These are phyloP conservation scores for Cyanoderma ruficeps DNA, from an alignment of 2,113 vertebrate genomes.

Conservation along the genomic window DNA sequence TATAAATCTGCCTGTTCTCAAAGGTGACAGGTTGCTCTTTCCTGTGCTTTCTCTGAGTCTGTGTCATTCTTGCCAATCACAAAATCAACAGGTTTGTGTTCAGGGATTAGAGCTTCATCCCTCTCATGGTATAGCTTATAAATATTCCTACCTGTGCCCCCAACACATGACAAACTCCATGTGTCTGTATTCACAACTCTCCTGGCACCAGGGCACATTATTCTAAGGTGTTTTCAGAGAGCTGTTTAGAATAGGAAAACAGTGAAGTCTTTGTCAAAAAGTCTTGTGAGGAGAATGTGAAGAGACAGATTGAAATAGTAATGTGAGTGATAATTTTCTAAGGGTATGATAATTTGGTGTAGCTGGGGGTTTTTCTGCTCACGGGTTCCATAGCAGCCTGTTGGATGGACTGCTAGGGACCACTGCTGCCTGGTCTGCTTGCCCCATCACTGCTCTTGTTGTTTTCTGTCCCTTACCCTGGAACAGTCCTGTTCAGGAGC, in stretches of 20 bases:
- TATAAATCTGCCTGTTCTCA: not conserved
- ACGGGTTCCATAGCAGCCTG: not conserved
- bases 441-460: not conserved
- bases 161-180: not conserved
- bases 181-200: not conserved
- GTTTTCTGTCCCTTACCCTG: not conserved
- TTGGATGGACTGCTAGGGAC: not conserved
- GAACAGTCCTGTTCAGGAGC: not conserved
- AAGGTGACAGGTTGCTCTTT: not conserved
- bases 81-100: not conserved
- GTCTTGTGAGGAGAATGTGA: not conserved
- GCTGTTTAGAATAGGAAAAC: not conserved
- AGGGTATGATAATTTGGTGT: not conserved
- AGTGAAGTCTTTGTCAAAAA: not conserved
- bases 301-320: not conserved
- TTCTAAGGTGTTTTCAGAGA: not conserved
- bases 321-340: not conserved
- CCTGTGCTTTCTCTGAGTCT: not conserved
- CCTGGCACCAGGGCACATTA: not conserved
- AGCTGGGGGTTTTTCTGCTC: not conserved
- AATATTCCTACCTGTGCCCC: not conserved
- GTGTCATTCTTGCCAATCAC: not conserved
- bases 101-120: not conserved
- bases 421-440: not conserved
- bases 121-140: not conserved